Evolutionary conservation across 2,888 invertebrate genomes (phyloP).

Genomic region (Phytoseiulus persimilis): DNA sequence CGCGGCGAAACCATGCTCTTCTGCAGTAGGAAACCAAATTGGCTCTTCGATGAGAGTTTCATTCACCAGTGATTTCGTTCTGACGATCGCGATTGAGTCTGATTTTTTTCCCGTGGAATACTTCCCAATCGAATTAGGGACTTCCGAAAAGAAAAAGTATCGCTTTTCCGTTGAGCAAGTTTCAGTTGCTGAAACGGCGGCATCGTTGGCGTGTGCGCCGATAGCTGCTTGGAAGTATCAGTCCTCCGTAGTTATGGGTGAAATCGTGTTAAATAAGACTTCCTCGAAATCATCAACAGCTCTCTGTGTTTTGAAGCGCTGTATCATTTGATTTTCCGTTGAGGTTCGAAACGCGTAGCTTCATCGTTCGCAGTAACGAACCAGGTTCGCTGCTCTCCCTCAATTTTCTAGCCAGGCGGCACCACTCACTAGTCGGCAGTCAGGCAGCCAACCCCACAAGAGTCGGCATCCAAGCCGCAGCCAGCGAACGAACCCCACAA

Average conservation of each 20-base stretch:
- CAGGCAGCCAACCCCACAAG: background rate
- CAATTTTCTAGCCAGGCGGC: slow-evolving; percentile 5
- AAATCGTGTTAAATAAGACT: background rate
- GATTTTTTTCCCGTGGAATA: background rate
- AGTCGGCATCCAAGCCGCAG: background rate
- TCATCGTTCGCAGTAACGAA: background rate
- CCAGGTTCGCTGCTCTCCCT: background rate
- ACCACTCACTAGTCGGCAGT: background rate
- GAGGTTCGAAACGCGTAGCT: background rate
- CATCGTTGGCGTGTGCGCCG: background rate
- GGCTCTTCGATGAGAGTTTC: background rate
- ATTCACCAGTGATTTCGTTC: background rate
- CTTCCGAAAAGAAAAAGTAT: too few species aligned
- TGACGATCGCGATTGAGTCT: background rate
- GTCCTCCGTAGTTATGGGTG: background rate
- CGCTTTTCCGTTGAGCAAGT: too few species aligned
- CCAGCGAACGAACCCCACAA: background rate
- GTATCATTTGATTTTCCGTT: background rate
- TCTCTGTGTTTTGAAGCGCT: background rate
- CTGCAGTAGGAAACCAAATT: background rate
- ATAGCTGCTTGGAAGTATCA: background rate
- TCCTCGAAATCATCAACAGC: background rate
- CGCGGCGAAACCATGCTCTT: background rate
- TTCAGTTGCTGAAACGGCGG: too few species aligned
- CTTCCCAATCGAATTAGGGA: too few species aligned